A percentile compares a stretch with the other conserved stretches of the same genome.
Evolutionary conservation across 2,797 vertebrate species (phyloP).

Genomic region (Pseudopleuronectes americanus): DNA sequence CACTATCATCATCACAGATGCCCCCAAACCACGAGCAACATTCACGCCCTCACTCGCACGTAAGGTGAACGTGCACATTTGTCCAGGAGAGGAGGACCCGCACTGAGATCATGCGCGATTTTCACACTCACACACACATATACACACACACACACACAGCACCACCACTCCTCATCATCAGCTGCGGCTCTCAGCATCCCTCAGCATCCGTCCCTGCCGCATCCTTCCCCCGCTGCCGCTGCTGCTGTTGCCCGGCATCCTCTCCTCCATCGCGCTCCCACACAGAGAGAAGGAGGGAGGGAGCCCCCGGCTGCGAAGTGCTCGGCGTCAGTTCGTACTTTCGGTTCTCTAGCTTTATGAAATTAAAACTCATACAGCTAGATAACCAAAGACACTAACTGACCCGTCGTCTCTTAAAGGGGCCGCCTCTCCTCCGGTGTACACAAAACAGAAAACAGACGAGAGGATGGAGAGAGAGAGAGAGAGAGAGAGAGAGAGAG

Average conservation of each 20-base stretch:
- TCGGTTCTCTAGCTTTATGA: conserved; percentile 99
- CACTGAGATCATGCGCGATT: conserved; percentile 17
- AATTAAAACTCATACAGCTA: conserved; percentile 99
- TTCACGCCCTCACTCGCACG: conserved; percentile 46
- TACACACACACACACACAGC: background rate
- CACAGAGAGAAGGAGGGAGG: conserved; percentile 6
- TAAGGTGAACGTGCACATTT: conserved; percentile 33
- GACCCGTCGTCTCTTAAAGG: conserved; percentile 86
- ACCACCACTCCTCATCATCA: conserved; percentile 36
- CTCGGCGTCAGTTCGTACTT: conserved; percentile 89
- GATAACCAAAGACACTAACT: conserved; percentile 99
- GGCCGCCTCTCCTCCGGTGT: conserved; percentile 70
- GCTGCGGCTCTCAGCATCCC: conserved; percentile 59
- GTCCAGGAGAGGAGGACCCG: conserved; percentile 7
- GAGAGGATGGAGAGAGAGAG: conserved; percentile 21
- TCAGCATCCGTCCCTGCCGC: conserved; percentile 64
- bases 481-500: conserved; percentile 18
- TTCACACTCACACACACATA: conserved; percentile 1
- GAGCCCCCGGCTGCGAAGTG: conserved; percentile 77
- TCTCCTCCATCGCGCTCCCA: conserved; percentile 51
- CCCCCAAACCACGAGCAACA: conserved; percentile 47
- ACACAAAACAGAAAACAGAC: conserved; percentile 25
- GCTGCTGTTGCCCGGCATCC: conserved; percentile 50
- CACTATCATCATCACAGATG: conserved; percentile 33
- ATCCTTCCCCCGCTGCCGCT: conserved; percentile 34